Evolutionary conservation across 2,888 invertebrate genomes (phyloP), one percentile per base, ranked within the genome.

Genomic region (Apamea anceps): DNA sequence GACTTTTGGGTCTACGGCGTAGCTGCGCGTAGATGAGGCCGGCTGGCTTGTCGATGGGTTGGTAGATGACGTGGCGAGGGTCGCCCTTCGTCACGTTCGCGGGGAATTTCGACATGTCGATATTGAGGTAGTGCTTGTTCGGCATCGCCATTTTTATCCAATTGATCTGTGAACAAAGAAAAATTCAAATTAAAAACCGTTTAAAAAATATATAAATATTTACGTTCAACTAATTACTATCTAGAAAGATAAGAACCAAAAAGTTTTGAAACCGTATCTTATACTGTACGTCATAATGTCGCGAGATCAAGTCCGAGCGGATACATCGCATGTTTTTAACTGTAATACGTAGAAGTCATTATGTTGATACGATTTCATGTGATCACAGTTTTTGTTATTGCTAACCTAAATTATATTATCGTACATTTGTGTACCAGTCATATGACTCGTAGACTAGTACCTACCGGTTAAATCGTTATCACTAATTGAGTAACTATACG

Each of bases 91-190:
- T 97, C 28, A 98, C 96, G 72, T 97, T 96, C 2, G 97, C 96
- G 45, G 98, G 98, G 94, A 98, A 98, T 89, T 98, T 98, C 13
- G 98, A 97, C 90, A 98, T 97, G 92, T 98, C 98, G 67, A 98
- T 97, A 88, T 97, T 97, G 89, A 98, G 97, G 92, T 98, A 98
- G 92, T 98, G 98, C 90, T 98, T 98, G 94, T 98, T 98, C 0
- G 98, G 98, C 98, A 98, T 98, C 81, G 97, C 97, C 98, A 98
- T 98, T 88, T 98, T 97, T 74, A 98, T 98, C 92, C 97, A 97
- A 8, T 96, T 96, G 70, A 98, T 97, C 98, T 98, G 96, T 79
- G 81, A 80, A 90, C 87, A 93, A 94, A 76, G 42, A 79, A 79
- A 37, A 83, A 18, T 2, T 13, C 1, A 37, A 57, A 48, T 68